Evolutionary conservation across 1,140 invertebrate genomes (phyloP), one percentile per base, ranked within the genome.

Genomic region (Bradynema listronoti): DNA sequence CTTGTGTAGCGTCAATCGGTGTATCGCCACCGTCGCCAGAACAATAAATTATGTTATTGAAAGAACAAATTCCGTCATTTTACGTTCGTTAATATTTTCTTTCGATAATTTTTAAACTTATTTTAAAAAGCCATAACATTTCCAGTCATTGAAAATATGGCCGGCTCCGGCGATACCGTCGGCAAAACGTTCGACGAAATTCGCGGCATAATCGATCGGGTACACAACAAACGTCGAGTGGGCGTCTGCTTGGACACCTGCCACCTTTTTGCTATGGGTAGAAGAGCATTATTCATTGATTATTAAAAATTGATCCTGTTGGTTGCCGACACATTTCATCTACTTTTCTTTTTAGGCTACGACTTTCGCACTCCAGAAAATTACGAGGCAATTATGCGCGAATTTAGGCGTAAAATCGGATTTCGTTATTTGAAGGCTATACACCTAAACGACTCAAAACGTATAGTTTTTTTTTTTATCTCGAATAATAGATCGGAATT

Each of bases 171-270:
- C n/a, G n/a, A n/a, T n/a, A n/a, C n/a, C n/a, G n/a, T n/a, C n/a
- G n/a, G n/a, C n/a, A 81, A 81, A 19, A 79, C 74, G 39, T 81
- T 83, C 61, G 69, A 78, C 58, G 83, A 84, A 58, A 55, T 84
- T 33, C 69, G 66, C 24, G 65, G 58, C 11, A 83, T 84, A 50
- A 83, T 83, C 34, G 78, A 81, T 39, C 55, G 57, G 56, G 79
- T 84, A 11, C 69, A 80, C 33, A 80, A 83, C 62, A 81, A 81
- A 56, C 65, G 75, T 2, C 63, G 83, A 41, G 68, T 83, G 47
- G 83, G 83, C 14, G 79, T 83, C 19, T 83, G 83, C 65, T 56
- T 83, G n/a, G 83, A 83, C 63, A 83, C 83, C 0, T 83, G 83
- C 67, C 83, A 83, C 72, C 80, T 82, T 24, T 82, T 82, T 75